Evolutionary conservation across 2,113 vertebrate species (phyloP), one percentile per base, ranked within the genome.

Genomic region (Lipotes vexillifer): DNA sequence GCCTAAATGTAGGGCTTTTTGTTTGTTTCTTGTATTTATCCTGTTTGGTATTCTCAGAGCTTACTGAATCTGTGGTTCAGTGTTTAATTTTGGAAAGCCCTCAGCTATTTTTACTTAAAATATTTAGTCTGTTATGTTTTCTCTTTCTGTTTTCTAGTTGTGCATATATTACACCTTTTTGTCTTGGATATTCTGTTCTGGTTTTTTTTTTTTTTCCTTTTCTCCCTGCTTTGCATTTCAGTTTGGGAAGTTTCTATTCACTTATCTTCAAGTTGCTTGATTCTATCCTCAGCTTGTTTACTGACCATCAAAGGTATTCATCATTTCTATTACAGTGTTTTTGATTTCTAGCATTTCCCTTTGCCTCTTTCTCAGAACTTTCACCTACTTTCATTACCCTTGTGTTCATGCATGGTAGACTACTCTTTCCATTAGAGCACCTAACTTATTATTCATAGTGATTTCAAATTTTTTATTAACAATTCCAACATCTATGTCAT

Each of bases 151-250:
- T 65, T 25, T 57, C 59, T 81, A 44, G 36, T 38, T 69, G 14
- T 44, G 12, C 27, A 33, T 68, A 18, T 38, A 3, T 41, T 78
- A 86, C 2, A 80, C 7, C 18, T 36, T 36, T 80, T 63, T 72
- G 4, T 65, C 29, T 92, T 55, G 2, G 17, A 72, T 52, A 72
- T 41, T 18, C 38, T 86, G n/a, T 52, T 29, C 4, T 71, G 5
- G 21, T 25, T 36, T 52, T 52, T 20, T 33, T 57, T 0, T 5
- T 13, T 0, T 46, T 46, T 0, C 23, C 3, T 1, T 5, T 38
- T 1, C 25, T 20, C 12, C 25, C 8, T 25, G 8, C 59, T 81
- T 71, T 80, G 57, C 5, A 20, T 59, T 44, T 77, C 27, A 78
- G 33, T 92, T 52, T 71, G 72, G 17, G 9, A 38, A 63, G n/a